phyloP scores from a whole-genome alignment of 2,113 vertebrate genomes.

The Zeus faber region DNA sequence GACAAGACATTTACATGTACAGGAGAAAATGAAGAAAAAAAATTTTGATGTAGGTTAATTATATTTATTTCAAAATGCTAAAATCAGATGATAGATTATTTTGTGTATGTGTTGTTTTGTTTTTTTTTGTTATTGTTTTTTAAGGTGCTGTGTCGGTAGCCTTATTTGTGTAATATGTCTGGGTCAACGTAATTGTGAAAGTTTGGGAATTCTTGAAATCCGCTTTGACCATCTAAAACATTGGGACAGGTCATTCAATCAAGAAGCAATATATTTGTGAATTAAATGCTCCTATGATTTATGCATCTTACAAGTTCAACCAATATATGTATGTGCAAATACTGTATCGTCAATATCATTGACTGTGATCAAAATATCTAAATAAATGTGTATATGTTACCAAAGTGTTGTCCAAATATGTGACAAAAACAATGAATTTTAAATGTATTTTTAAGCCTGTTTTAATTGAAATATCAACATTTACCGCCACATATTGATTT shows the following conservation, averaged over 20 bases:
- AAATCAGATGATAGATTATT: slow-evolving; percentile 19
- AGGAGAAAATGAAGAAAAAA: slow-evolving; percentile 7
- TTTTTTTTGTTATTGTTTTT: slow-evolving; percentile 36
- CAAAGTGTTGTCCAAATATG: too few relatives aligned
- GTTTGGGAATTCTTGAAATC: not conserved
- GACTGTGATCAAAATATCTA: slow-evolving; percentile 42
- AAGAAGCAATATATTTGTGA: slow-evolving; percentile 51
- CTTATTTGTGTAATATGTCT: slow-evolving; percentile 35
- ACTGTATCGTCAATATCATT: slow-evolving; percentile 39
- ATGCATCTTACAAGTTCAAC: slow-evolving; percentile 35
- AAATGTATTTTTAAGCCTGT: too few relatives aligned
- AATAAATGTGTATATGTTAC: slow-evolving; percentile 48
- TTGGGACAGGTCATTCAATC: slow-evolving; percentile 28
- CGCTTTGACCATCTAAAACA: slow-evolving; percentile 35
- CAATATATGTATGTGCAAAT: slow-evolving; percentile 41
- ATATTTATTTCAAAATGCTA: slow-evolving; percentile 58
- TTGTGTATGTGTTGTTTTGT: slow-evolving; percentile 23
- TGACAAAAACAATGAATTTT: too few relatives aligned
- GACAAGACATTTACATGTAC: slow-evolving; percentile 14
- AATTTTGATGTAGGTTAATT: slow-evolving; percentile 38
- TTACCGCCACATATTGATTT: too few relatives aligned
- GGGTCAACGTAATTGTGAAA: slow-evolving; percentile 35
- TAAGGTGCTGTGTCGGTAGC: slow-evolving; percentile 54
- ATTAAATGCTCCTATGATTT: slow-evolving; percentile 30
- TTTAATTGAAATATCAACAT: too few relatives aligned